phyloP scores from a whole-genome alignment of 2,113 vertebrate species.

The Aramus guarauna region DNA sequence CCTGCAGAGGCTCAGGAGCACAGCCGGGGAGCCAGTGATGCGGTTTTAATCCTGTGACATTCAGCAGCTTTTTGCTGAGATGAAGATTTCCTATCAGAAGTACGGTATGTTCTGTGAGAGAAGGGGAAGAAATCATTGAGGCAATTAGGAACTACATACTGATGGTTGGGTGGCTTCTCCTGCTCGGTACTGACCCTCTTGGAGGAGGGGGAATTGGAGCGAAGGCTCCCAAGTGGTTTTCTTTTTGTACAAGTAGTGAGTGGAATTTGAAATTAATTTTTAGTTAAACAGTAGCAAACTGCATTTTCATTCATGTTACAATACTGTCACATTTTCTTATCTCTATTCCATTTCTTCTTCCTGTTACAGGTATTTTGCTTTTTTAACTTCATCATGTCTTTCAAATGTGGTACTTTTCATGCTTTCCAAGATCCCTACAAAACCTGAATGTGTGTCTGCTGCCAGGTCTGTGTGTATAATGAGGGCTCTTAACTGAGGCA shows the following conservation, averaged over 20 bases:
- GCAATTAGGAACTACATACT: not conserved
- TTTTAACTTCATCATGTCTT: not conserved
- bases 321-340: not conserved
- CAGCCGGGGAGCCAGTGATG: not conserved
- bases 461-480: not conserved
- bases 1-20: not conserved
- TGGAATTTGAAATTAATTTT: not conserved
- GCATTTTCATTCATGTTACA: not conserved
- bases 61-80: not conserved
- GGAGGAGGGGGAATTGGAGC: too few species aligned
- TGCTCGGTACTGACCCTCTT: not conserved
- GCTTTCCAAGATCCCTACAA: not conserved
- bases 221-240: not conserved
- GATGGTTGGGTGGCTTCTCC: fast-evolving
- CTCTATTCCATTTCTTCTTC: not conserved
- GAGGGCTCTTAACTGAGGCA: not conserved
- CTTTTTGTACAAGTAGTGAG: not conserved
- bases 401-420: not conserved
- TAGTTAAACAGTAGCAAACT: not conserved
- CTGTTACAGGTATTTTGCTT: not conserved
- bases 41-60: fast-evolving
- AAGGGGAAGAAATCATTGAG: not conserved
- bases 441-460: not conserved
- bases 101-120: not conserved
- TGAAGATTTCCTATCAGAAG: not conserved